Conservation (phyloP, 2,113 vertebrate species). For the Perognathus longimembris region DNA sequence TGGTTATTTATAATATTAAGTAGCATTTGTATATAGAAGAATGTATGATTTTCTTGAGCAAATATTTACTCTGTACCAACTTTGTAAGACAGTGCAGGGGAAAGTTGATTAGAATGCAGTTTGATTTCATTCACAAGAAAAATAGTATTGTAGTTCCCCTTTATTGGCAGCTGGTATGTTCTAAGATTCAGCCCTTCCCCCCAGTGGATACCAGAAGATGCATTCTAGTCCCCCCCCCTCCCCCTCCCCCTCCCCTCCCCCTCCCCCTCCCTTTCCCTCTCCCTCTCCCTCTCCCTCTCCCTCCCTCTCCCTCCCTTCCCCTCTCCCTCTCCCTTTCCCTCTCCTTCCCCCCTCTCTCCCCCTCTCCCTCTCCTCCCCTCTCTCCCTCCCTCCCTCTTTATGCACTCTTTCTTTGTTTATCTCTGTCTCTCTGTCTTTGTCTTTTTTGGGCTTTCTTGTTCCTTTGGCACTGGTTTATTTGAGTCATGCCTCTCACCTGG, state of each 20-base stretch:
- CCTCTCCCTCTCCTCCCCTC: too few species aligned
- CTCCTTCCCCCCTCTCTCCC: too few species aligned
- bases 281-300: too few species aligned
- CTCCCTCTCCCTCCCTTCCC: too few species aligned
- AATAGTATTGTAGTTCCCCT: neutral
- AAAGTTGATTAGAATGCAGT: conserved; percentile 9
- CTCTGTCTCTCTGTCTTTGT: neutral
- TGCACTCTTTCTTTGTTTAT: neutral
- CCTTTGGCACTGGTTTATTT: too few species aligned
- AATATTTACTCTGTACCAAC: conserved; percentile 34
- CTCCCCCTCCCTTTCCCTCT: too few species aligned
- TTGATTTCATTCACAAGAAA: conserved; percentile 48
- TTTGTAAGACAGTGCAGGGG: neutral
- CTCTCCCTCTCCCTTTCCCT: too few species aligned
- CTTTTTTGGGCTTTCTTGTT: too few species aligned
- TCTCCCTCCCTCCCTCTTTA: too few species aligned
- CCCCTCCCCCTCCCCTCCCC: too few species aligned
- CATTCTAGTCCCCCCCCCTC: too few species aligned
- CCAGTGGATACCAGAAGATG: neutral
- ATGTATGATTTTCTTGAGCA: conserved; percentile 55
- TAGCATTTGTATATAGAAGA: conserved; percentile 53
- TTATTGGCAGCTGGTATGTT: neutral
- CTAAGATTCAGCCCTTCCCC: neutral
- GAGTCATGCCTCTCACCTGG: too few species aligned
- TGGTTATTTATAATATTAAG: neutral